Evolutionary conservation across 2,888 invertebrate genomes (phyloP).

Genomic region (Cremastinae sp.): DNA sequence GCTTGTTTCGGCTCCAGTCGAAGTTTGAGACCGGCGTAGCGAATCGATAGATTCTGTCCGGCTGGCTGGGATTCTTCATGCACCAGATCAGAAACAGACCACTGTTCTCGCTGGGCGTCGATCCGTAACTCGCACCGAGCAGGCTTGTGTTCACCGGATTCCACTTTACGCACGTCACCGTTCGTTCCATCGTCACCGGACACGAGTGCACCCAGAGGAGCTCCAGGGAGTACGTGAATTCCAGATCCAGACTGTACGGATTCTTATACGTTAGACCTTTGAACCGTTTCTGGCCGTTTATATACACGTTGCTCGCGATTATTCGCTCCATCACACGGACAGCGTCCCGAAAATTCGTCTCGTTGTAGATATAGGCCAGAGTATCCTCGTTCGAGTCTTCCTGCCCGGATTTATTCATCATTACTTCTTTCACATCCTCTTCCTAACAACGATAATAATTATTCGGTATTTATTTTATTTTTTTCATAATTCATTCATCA

Average conservation of each 20-base stretch:
- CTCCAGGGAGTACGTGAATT: constrained; percentile 85
- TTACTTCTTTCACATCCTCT: background rate
- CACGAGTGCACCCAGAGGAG: constrained; percentile 85
- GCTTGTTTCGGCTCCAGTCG: constrained; percentile 86
- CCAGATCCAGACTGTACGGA: constrained; percentile 84
- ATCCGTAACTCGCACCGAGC: constrained; percentile 88
- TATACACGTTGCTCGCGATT: constrained; percentile 86
- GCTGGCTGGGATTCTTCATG: constrained; percentile 87
- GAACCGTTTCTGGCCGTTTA: constrained; percentile 86
- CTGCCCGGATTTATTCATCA: background rate
- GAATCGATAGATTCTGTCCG: constrained; percentile 87
- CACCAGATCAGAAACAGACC: constrained; percentile 90
- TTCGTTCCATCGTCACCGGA: constrained; percentile 81
- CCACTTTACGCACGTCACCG: constrained; percentile 85
- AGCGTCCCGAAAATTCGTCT: constrained; percentile 83
- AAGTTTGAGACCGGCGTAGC: constrained; percentile 85
- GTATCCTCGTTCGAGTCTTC: constrained; percentile 74
- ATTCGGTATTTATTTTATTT: background rate
- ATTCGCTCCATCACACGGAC: constrained; percentile 87
- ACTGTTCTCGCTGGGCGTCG: constrained; percentile 72
- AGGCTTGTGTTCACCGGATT: constrained; percentile 87
- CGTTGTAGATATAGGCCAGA: constrained; percentile 75
- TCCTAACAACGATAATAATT: too few species aligned
- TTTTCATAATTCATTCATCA: background rate
- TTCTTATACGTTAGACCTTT: constrained; percentile 85